Conservation (phyloP, 2,113 vertebrate species). For the Hippocampus comes region DNA sequence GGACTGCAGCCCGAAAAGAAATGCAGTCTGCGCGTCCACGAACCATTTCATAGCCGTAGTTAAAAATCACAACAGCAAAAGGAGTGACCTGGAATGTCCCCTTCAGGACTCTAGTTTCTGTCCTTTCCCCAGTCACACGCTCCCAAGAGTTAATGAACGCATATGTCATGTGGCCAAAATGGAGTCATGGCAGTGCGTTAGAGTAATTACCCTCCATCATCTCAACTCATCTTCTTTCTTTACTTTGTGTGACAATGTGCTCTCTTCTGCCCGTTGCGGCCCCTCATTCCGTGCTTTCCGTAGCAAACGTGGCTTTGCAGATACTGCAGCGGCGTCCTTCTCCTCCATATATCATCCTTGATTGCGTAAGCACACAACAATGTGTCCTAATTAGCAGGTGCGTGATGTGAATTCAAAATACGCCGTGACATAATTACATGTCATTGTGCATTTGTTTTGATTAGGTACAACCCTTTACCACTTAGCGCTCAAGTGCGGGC, state of each 20-base stretch:
- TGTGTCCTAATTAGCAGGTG: slow-evolving; percentile 47
- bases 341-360: slow-evolving; percentile 42
- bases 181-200: slow-evolving; percentile 43
- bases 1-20: background rate
- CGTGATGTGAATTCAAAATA: slow-evolving; percentile 34
- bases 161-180: slow-evolving; percentile 65
- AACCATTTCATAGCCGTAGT: background rate
- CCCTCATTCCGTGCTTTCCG: background rate
- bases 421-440: slow-evolving; percentile 23
- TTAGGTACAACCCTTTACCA: slow-evolving; percentile 28
- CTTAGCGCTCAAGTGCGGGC: slow-evolving; percentile 15
- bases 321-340: slow-evolving; percentile 42
- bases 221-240: slow-evolving; percentile 35
- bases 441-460: slow-evolving; percentile 23
- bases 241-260: slow-evolving; percentile 27
- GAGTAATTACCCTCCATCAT: slow-evolving; percentile 56
- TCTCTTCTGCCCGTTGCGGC: slow-evolving; percentile 48
- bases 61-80: slow-evolving; percentile 11
- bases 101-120: slow-evolving; percentile 30
- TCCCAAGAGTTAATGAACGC: slow-evolving; percentile 61
- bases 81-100: slow-evolving; percentile 24
- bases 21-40: background rate
- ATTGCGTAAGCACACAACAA: slow-evolving; percentile 39
- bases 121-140: slow-evolving; percentile 28
- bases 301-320: slow-evolving; percentile 60